These are phyloP conservation scores for Hypotaenidia okinawae DNA, from an alignment of 2,797 vertebrate genomes.

Conservation along the genomic window DNA sequence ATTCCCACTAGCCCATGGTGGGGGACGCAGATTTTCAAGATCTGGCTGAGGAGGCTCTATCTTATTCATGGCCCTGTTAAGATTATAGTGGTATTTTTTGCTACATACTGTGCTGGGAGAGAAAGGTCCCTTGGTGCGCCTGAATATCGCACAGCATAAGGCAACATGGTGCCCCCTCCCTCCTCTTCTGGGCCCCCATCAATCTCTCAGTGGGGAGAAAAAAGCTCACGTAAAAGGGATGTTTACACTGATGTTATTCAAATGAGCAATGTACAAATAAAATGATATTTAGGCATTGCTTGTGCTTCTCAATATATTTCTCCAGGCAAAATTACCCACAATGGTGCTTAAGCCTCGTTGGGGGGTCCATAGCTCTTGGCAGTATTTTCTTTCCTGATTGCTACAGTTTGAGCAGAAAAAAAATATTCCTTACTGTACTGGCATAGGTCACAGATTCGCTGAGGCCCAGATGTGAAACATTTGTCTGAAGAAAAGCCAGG, in stretches of 20 bases:
- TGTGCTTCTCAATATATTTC: slow-evolving; percentile 15
- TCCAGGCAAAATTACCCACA: not conserved
- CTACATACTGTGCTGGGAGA: not conserved
- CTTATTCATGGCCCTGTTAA: not conserved
- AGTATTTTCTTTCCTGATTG: slow-evolving; percentile 34
- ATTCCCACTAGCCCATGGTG: not conserved
- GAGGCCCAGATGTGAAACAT: not conserved
- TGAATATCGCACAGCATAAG: not conserved
- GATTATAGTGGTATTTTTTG: not conserved
- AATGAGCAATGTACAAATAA: not conserved
- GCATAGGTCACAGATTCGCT: not conserved
- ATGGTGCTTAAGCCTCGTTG: not conserved
- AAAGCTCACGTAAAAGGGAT: not conserved
- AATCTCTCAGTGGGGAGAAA: not conserved
- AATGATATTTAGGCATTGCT: not conserved
- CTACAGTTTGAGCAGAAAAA: not conserved
- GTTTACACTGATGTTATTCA: not conserved
- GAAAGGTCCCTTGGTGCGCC: not conserved
- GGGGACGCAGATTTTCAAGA: slow-evolving; percentile 5
- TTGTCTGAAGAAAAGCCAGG: not conserved
- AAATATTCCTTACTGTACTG: not conserved
- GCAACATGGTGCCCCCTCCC: not conserved
- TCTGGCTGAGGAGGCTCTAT: not conserved
- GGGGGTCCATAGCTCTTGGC: slow-evolving; percentile 5
- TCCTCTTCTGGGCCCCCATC: not conserved